Evolutionary conservation across 2,113 vertebrate genomes (phyloP), one percentile per base, ranked within the genome.

Genomic region (Rostratula benghalensis): DNA sequence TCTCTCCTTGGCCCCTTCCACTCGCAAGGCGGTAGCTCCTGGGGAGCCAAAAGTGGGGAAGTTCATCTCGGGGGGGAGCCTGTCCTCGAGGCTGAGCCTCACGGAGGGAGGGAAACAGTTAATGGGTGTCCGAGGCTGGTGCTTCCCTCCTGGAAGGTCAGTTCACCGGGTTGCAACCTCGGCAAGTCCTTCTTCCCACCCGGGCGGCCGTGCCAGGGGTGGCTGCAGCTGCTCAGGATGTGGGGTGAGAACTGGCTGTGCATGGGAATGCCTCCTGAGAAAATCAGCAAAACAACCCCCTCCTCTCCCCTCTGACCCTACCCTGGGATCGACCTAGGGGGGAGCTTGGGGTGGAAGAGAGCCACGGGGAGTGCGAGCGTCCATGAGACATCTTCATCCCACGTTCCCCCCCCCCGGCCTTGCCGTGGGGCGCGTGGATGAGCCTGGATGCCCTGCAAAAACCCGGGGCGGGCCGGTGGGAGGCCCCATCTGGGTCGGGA

Each of bases 161-260:
- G 61, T 70, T 15, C 65, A 6, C 39, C 1, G 2, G 88, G 65
- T 43, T 75, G 39, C 27, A 41, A 70, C 74, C 90, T 57, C 90
- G 5, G 35, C 0, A 25, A 31, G 84, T 53, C 37, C 33, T 0
- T 81, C 35, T 83, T 86, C 61, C 86, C 63, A 39, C 10, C 22
- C 8, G 11, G 2, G 3, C 2, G 7, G 88, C 54, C 3, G 10
- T 77, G 93, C 94, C 94, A 90, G 94, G 90, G 63, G 2, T 2
- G 7, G 76, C 88, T 76, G 59, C 85, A 86, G 95, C 92, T 92
- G 94, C 83, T 90, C 95, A 89, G 94, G 92, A 94, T 94, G 63
- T 63, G 90, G 70, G 90, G 83, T 88, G 88, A 94, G 88, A 19
- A 83, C 63, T 25, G 70, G 21, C 65, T 1, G 13, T 76, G 73